phyloP scores from a whole-genome alignment of 1,140 invertebrate species.

The Drosophila gunungcola region DNA sequence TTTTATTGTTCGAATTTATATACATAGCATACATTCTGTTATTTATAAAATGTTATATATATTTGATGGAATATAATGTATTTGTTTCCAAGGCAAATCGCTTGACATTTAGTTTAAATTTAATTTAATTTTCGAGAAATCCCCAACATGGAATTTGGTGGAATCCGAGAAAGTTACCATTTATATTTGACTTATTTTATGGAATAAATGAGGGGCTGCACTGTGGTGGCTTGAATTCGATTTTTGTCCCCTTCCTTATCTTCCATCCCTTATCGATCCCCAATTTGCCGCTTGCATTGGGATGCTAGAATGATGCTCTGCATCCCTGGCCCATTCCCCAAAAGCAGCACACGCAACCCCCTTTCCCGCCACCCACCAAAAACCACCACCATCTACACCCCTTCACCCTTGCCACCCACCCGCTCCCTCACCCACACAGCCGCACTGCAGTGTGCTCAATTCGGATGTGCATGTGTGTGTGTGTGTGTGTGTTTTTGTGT shows the following conservation, averaged over 20 bases:
- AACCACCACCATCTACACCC: slow-evolving; percentile 7
- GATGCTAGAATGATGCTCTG: slow-evolving; percentile 36
- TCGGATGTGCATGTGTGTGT: slow-evolving; percentile 17
- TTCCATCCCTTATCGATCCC: slow-evolving; percentile 20
- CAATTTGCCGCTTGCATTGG: slow-evolving; percentile 18
- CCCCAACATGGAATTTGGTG: too few relatives aligned
- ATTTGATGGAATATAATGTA: too few relatives aligned
- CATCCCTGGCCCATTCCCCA: slow-evolving; percentile 49
- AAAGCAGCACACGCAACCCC: slow-evolving; percentile 33
- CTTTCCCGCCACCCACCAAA: slow-evolving; percentile 11
- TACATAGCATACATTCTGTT: too few relatives aligned
- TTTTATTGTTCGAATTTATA: too few relatives aligned
- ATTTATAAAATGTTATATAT: too few relatives aligned
- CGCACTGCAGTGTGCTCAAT: slow-evolving; percentile 45
- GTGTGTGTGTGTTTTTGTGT: slow-evolving; percentile 19
- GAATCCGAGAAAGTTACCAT: too few relatives aligned
- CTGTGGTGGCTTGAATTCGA: background rate
- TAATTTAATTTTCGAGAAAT: too few relatives aligned
- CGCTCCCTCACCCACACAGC: slow-evolving; percentile 32
- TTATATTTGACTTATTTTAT: too few relatives aligned
- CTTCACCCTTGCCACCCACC: slow-evolving; percentile 16
- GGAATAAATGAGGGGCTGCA: too few relatives aligned
- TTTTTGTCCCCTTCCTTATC: slow-evolving; percentile 6
- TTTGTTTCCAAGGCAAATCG: too few relatives aligned
- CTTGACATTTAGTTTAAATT: too few relatives aligned